Percentiles rank a stretch among this genome's conserved stretches.
Evolutionary conservation across 92 coral and sea anemone genomes (phyloP).

Genomic region (Hydrozoanthus gracilis): DNA sequence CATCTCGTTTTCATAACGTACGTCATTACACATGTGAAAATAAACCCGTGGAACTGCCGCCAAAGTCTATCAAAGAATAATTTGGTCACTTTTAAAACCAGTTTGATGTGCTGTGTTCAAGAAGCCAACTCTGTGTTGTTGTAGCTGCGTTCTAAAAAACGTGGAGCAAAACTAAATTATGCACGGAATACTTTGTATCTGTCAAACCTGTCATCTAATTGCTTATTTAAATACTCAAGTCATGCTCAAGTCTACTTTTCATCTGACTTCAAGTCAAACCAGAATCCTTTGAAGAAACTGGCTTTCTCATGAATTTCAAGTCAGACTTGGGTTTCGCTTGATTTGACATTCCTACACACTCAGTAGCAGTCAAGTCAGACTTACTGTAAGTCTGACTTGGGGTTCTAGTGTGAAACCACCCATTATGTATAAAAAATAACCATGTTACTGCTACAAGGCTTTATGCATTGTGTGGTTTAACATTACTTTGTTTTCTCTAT

Average conservation of each 20-base stretch:
- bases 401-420: constrained; percentile 15
- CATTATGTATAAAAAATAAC: no score
- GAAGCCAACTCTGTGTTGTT: constrained; percentile 32
- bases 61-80: constrained; percentile 1
- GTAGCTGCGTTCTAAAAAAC: constrained; percentile 13
- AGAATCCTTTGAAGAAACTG: constrained; percentile 15
- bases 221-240: not conserved
- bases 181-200: no score
- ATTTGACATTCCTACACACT: constrained; percentile 22
- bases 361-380: constrained; percentile 20
- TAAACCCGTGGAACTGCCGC: constrained; percentile 35
- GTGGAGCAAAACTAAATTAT: not conserved
- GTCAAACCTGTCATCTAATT: no score
- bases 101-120: constrained; percentile 15
- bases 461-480: no score
- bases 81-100: constrained; percentile 29
- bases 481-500: no score
- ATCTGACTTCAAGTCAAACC: constrained; percentile 21
- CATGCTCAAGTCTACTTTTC: constrained; percentile 18
- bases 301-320: constrained; percentile 25
- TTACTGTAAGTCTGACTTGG: constrained; percentile 33
- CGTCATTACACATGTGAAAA: no score
- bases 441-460: no score
- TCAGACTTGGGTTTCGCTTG: constrained; percentile 26
- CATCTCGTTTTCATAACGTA: no score